Conservation (phyloP, 2,888 invertebrate species). For the Zootermopsis nevadensis region DNA sequence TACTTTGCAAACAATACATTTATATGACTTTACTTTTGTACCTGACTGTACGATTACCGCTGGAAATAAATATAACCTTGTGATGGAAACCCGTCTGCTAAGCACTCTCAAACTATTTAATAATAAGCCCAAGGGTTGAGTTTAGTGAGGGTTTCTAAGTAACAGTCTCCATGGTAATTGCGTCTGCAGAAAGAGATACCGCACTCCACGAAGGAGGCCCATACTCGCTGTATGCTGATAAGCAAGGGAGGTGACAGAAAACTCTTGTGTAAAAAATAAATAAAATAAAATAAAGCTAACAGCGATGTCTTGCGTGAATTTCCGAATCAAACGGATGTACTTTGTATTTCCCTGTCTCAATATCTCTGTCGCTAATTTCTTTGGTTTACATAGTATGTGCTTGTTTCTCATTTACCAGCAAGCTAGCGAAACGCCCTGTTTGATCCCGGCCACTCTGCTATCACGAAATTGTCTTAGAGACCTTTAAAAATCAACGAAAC, state of each 20-base stretch:
- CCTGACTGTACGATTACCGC: background rate
- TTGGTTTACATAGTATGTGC: no score
- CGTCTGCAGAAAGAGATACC: background rate
- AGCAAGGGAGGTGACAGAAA: background rate
- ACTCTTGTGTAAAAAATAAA: no score
- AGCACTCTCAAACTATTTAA: background rate
- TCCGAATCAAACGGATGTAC: no score
- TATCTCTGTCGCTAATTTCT: no score
- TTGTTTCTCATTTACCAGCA: no score
- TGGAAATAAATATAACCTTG: background rate
- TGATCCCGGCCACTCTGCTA: no score
- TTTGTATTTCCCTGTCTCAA: no score
- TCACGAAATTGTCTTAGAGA: no score
- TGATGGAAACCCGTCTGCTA: background rate
- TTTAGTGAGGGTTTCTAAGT: background rate
- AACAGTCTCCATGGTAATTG: background rate
- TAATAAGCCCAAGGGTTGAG: background rate
- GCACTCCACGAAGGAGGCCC: background rate
- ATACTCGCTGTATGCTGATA: background rate
- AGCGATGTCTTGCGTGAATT: no score
- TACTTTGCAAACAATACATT: background rate
- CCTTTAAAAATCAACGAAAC: no score
- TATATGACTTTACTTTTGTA: background rate
- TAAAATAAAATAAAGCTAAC: no score
- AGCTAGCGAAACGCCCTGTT: no score